phyloP scores from a whole-genome alignment of 2,888 invertebrate species.

The Leptogaster cylindrica region DNA sequence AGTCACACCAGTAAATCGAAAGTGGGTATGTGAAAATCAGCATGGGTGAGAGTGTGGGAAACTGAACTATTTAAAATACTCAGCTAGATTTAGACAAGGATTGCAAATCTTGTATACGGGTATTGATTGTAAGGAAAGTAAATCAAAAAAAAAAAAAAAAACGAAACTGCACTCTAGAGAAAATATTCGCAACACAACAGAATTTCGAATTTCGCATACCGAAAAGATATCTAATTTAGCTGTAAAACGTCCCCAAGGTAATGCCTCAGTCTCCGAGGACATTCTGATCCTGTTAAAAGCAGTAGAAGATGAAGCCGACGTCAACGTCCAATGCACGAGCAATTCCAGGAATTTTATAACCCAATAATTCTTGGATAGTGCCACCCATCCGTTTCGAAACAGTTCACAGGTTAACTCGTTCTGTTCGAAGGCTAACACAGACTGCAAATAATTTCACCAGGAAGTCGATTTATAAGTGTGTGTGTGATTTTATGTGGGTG shows the following conservation, averaged over 20 bases:
- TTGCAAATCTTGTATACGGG: conserved; percentile 6
- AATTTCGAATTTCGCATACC: background rate
- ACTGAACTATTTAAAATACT: background rate
- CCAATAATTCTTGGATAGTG: background rate
- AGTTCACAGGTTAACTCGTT: conserved; percentile 15
- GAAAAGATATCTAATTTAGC: conserved; percentile 1
- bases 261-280: background rate
- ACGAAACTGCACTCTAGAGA: too few relatives aligned
- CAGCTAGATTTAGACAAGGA: background rate
- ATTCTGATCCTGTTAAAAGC: conserved; percentile 7
- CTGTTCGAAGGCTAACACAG: background rate
- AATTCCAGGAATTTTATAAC: background rate
- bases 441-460: too few relatives aligned
- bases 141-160: too few relatives aligned
- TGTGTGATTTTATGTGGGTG: too few relatives aligned
- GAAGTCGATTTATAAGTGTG: too few relatives aligned
- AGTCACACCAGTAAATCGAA: background rate
- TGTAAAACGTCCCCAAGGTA: background rate
- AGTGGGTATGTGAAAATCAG: background rate
- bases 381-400: conserved; percentile 3
- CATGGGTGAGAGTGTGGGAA: conserved; percentile 7
- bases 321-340: background rate
- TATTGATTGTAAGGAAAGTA: too few relatives aligned
- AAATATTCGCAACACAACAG: too few relatives aligned
- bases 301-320: conserved; percentile 6